Percentiles rank a stretch among this genome's conserved stretches.
phyloP scores from a whole-genome alignment of 2,113 vertebrate species.

The Coracopsis vasa region DNA sequence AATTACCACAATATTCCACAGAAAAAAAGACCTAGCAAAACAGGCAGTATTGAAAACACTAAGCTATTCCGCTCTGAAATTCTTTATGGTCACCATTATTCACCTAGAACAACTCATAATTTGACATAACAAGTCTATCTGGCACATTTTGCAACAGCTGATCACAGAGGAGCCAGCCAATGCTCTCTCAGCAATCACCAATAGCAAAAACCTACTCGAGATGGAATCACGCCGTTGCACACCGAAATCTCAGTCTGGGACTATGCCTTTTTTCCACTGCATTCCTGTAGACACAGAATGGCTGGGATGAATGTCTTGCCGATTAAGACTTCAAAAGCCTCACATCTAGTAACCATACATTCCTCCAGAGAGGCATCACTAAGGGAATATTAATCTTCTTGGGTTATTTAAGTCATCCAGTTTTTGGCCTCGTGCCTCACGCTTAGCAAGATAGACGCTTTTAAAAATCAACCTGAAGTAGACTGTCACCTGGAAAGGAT shows the following conservation, averaged over 20 bases:
- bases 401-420: constrained; percentile 23
- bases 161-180: background rate
- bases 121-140: background rate
- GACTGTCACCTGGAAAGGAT: constrained; percentile 2
- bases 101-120: background rate
- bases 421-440: background rate
- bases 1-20: background rate
- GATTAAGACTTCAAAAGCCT: constrained; percentile 39
- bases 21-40: background rate
- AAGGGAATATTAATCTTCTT: background rate
- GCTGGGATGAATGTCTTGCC: background rate
- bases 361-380: constrained; percentile 8
- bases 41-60: background rate
- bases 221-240: background rate
- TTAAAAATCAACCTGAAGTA: constrained; percentile 33
- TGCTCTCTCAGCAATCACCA: background rate
- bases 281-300: background rate
- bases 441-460: background rate
- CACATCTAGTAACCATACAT: background rate
- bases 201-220: background rate
- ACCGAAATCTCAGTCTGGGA: background rate
- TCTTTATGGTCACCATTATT: background rate
- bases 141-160: background rate
- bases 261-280: background rate
- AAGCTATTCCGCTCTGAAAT: background rate